These are phyloP conservation scores for Scleropages formosus DNA, from an alignment of 2,797 vertebrate genomes.

Conservation along the genomic window DNA sequence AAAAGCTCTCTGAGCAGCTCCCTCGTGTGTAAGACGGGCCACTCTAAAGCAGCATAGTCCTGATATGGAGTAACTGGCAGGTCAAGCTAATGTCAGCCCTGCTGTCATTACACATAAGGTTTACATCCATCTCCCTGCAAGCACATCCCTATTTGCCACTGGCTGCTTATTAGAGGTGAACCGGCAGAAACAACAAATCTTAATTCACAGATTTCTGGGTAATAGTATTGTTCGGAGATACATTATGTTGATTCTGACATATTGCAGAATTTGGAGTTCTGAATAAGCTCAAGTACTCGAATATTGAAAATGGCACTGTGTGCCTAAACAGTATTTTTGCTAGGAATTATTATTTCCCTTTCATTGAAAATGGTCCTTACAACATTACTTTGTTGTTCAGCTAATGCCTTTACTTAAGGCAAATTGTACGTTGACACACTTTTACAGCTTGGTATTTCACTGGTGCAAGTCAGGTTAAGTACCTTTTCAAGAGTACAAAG, in stretches of 20 bases:
- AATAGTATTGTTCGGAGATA: not conserved
- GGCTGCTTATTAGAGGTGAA: slow-evolving; percentile 9
- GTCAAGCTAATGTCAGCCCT: slow-evolving; percentile 30
- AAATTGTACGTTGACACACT: too few species aligned
- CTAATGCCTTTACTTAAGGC: too few species aligned
- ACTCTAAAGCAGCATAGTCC: not conserved
- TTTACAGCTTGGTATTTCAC: too few species aligned
- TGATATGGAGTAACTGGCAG: slow-evolving; percentile 19
- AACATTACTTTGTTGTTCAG: too few species aligned
- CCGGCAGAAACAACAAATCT: not conserved
- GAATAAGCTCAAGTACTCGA: too few species aligned
- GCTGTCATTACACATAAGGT: slow-evolving; percentile 27
- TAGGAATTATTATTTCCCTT: too few species aligned
- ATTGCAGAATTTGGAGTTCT: too few species aligned
- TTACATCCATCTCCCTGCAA: slow-evolving; percentile 13
- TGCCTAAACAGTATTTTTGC: too few species aligned
- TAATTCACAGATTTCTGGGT: not conserved
- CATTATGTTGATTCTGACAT: not conserved
- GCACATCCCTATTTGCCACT: slow-evolving; percentile 4
- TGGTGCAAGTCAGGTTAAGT: too few species aligned
- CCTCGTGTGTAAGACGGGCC: slow-evolving; percentile 3
- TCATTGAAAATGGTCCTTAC: too few species aligned
- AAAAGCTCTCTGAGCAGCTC: slow-evolving; percentile 4
- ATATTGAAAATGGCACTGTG: too few species aligned
- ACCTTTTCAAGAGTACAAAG: too few species aligned